These are phyloP conservation scores for Motacilla alba DNA, from an alignment of 2,113 vertebrate genomes.

Conservation along the genomic window DNA sequence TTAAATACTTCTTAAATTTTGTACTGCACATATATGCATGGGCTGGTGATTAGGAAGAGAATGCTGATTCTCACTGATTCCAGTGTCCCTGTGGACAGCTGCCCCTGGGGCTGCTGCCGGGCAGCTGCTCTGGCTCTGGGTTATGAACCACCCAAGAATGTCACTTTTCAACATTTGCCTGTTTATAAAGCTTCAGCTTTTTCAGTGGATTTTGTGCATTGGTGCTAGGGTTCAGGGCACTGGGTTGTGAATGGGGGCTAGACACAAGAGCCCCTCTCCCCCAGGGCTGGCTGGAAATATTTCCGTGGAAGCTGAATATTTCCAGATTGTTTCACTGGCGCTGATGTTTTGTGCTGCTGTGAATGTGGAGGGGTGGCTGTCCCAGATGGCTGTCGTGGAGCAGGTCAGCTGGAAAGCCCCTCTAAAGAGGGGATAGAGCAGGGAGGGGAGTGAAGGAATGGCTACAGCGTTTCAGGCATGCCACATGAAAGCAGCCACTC, in stretches of 20 bases:
- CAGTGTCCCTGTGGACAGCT: not conserved
- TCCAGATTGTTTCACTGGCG: not conserved
- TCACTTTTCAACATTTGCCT: not conserved
- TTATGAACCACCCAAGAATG: accelerated
- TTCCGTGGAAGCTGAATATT: not conserved
- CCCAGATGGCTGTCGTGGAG: constrained; percentile 32
- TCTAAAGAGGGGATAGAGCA: constrained; percentile 1
- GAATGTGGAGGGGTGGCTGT: constrained; percentile 13
- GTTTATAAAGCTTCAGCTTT: not conserved
- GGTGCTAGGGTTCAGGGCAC: not conserved
- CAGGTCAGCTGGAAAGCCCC: constrained; percentile 66
- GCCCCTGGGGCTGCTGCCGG: not conserved
- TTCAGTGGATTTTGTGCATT: not conserved
- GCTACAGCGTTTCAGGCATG: not conserved
- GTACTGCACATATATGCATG: accelerated
- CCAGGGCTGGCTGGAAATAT: not conserved
- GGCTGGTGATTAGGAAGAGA: not conserved
- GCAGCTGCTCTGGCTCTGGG: not conserved
- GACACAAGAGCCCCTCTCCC: not conserved
- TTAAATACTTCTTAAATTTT: not conserved
- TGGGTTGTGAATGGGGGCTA: not conserved
- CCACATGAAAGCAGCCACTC: not conserved
- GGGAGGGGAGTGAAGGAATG: constrained; percentile 9
- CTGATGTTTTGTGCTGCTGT: not conserved
- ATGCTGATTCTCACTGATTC: not conserved